phyloP scores from a whole-genome alignment of 2,797 vertebrate species.

The Podarcis siculus region DNA sequence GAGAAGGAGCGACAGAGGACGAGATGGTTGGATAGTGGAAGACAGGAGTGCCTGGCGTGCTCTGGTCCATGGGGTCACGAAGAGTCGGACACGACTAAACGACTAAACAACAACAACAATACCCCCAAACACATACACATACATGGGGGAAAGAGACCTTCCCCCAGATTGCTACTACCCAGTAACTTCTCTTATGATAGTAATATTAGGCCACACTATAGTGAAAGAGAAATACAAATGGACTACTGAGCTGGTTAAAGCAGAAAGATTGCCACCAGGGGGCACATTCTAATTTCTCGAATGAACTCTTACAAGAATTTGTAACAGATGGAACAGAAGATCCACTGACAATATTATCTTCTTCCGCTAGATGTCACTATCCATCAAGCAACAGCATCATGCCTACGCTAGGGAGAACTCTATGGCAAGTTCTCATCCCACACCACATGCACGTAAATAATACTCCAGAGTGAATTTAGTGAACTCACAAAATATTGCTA shows the following conservation, averaged over 20 bases:
- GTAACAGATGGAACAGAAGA: not conserved
- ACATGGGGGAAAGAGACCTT: not conserved
- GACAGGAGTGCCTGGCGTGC: too few species aligned
- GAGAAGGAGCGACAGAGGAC: too few species aligned
- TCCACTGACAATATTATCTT: not conserved
- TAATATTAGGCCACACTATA: fast-evolving
- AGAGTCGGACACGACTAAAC: too few species aligned
- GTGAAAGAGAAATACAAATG: not conserved
- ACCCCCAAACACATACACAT: too few species aligned
- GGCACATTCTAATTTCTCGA: not conserved
- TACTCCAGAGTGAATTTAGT: not conserved
- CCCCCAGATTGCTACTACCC: fast-evolving
- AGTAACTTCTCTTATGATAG: fast-evolving
- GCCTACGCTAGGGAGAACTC: not conserved
- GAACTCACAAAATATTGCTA: not conserved
- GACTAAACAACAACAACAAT: too few species aligned
- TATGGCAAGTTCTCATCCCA: not conserved
- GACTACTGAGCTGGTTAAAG: not conserved
- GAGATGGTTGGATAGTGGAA: too few species aligned
- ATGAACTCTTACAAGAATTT: not conserved
- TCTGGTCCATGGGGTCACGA: too few species aligned
- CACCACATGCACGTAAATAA: not conserved
- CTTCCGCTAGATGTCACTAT: conserved; percentile 62
- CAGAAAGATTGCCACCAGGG: not conserved
- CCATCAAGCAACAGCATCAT: not conserved